Conservation (phyloP, 2,113 vertebrate species). For the Tetrax tetrax region DNA sequence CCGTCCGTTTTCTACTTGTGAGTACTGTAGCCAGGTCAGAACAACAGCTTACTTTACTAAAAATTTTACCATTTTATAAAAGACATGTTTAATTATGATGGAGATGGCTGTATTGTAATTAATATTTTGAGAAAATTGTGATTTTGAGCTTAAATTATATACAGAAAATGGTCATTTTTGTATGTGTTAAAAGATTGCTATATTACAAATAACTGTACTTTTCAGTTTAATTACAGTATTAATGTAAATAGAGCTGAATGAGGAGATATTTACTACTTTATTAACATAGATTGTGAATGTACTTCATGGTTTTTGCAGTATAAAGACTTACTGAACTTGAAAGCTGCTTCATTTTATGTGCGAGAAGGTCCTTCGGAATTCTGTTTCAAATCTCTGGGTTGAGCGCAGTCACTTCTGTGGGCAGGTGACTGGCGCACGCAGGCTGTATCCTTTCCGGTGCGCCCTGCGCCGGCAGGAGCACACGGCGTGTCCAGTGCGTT, state of each 20-base stretch:
- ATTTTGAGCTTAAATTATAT: constrained; percentile 97
- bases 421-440: constrained; percentile 89
- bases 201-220: constrained; percentile 84
- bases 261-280: constrained; percentile 89
- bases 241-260: constrained; percentile 97
- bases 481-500: constrained; percentile 89
- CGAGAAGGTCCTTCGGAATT: constrained; percentile 87
- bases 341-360: constrained; percentile 95
- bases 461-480: constrained; percentile 79
- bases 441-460: constrained; percentile 87
- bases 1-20: constrained; percentile 77
- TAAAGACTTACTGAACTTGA: constrained; percentile 88
- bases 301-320: constrained; percentile 93
- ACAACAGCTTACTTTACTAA: constrained; percentile 80
- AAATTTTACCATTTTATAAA: constrained; percentile 82
- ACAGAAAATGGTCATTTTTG: constrained; percentile 94
- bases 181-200: constrained; percentile 92
- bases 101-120: constrained; percentile 94
- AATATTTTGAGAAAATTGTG: constrained; percentile 99
- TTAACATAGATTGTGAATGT: constrained; percentile 98
- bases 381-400: constrained; percentile 84
- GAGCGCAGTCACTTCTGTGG: constrained; percentile 82
- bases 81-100: constrained; percentile 81
- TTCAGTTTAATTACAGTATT: constrained; percentile 84
- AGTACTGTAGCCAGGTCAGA: constrained; percentile 75